Evolutionary conservation across 2,888 invertebrate species (phyloP).

Genomic region (Lacanobia wlatinum): DNA sequence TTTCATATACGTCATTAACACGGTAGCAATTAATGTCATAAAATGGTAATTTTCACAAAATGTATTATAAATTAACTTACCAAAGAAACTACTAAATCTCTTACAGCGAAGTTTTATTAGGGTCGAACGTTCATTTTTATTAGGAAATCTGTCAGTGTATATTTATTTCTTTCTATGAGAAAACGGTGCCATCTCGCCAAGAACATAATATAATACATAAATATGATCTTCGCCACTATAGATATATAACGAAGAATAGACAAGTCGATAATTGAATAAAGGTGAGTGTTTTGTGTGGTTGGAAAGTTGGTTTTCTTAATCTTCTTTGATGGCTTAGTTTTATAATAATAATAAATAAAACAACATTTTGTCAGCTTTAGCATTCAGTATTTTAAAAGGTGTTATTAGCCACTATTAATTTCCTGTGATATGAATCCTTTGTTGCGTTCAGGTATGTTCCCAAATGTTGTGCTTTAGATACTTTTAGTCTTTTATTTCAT

Average conservation of each 20-base stretch:
- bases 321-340: too few relatives aligned
- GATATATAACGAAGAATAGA: background rate
- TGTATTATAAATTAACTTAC: conserved; percentile 33
- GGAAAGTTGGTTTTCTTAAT: too few relatives aligned
- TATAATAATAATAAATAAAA: too few relatives aligned
- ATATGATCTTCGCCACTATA: background rate
- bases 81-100: conserved; percentile 41
- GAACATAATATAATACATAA: background rate
- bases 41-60: conserved; percentile 30
- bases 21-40: conserved; percentile 30
- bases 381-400: too few relatives aligned
- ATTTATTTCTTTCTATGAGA: background rate
- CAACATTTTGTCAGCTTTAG: too few relatives aligned
- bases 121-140: conserved; percentile 28
- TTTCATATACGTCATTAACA: conserved; percentile 23
- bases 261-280: background rate
- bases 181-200: background rate
- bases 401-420: too few relatives aligned
- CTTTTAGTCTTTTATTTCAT: too few relatives aligned
- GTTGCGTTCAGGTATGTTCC: too few relatives aligned
- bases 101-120: conserved; percentile 31
- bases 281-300: too few relatives aligned
- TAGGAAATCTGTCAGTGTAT: background rate
- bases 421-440: too few relatives aligned
- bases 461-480: too few relatives aligned